phyloP scores from a whole-genome alignment of 2,797 vertebrate genomes.

The Danio aesculapii region DNA sequence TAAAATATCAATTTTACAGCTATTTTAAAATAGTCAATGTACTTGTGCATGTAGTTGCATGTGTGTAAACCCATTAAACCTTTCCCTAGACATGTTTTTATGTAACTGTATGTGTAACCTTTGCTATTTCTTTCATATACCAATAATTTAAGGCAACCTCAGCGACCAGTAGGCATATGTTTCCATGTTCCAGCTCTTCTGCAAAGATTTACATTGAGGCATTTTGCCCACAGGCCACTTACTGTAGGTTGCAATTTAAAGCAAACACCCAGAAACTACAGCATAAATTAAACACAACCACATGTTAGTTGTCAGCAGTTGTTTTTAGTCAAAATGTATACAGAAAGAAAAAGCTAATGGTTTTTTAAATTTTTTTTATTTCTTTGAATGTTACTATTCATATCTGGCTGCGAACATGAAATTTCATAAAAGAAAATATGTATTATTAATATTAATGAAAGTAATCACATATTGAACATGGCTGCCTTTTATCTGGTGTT shows the following conservation, averaged over 20 bases:
- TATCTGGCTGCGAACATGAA: background rate
- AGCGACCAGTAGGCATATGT: background rate
- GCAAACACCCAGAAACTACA: slow-evolving; percentile 17
- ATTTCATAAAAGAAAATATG: background rate
- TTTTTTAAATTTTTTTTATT: too few relatives aligned
- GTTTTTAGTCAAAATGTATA: background rate
- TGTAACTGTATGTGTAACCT: too few relatives aligned
- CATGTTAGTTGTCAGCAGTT: background rate
- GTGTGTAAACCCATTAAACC: background rate
- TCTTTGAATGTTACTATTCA: background rate
- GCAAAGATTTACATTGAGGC: background rate
- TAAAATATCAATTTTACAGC: too few relatives aligned
- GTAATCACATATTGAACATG: background rate
- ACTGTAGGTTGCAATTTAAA: background rate
- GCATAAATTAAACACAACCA: slow-evolving; percentile 1
- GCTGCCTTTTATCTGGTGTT: background rate
- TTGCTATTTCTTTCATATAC: background rate
- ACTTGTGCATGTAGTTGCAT: background rate
- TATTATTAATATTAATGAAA: slow-evolving; percentile 4
- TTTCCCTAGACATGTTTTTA: background rate
- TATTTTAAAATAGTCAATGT: background rate
- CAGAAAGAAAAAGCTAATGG: background rate
- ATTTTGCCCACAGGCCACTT: background rate
- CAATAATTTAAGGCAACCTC: background rate
- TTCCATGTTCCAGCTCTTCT: background rate